Evolutionary conservation across 2,888 invertebrate species (phyloP).

Genomic region (Ophion ellenae): DNA sequence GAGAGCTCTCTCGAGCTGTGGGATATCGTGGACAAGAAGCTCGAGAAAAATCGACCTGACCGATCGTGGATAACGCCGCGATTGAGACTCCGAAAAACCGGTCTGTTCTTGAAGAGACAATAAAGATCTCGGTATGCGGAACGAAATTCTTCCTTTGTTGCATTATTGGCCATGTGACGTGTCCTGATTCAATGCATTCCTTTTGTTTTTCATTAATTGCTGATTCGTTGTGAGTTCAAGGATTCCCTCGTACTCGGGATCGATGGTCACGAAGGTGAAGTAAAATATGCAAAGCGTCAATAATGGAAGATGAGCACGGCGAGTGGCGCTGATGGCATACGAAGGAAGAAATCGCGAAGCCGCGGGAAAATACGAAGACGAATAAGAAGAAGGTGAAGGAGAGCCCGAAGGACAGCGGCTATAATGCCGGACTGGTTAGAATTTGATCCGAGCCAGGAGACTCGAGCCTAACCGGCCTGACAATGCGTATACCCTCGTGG

Average conservation of each 20-base stretch:
- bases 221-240: too few species aligned
- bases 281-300: constrained; percentile 29
- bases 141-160: too few species aligned
- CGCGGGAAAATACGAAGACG: constrained; percentile 68
- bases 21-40: neutral
- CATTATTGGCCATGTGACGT: too few species aligned
- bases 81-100: neutral
- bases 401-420: constrained; percentile 81
- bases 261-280: constrained; percentile 19
- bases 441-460: constrained; percentile 82
- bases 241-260: constrained; percentile 22
- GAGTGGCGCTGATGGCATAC: constrained; percentile 67
- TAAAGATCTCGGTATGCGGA: too few species aligned
- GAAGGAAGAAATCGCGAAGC: constrained; percentile 44
- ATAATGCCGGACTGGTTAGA: constrained; percentile 83
- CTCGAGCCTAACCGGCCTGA: constrained; percentile 77
- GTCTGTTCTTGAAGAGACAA: neutral
- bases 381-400: constrained; percentile 67
- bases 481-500: constrained; percentile 72
- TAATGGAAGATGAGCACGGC: constrained; percentile 14
- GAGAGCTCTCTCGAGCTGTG: constrained; percentile 9
- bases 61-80: neutral
- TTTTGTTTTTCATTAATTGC: too few species aligned
- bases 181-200: too few species aligned
- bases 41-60: neutral